These are phyloP conservation scores for Avahi laniger DNA, from an alignment of 2,797 vertebrate genomes.

Conservation along the genomic window DNA sequence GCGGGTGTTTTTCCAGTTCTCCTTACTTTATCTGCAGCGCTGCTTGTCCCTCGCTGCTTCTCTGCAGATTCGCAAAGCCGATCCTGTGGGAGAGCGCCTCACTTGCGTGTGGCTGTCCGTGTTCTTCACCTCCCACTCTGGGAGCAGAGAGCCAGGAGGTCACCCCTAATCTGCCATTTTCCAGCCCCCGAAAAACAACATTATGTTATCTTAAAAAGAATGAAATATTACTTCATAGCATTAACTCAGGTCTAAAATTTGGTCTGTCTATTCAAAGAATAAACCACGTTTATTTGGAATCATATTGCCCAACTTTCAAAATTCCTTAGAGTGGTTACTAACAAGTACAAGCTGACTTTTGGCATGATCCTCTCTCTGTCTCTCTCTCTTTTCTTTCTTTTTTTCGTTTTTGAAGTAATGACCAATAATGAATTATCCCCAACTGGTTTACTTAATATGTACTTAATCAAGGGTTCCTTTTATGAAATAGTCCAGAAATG, in stretches of 20 bases:
- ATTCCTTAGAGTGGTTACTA: not conserved
- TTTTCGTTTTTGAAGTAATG: not conserved
- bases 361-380: not conserved
- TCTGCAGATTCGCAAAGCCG: too few species aligned
- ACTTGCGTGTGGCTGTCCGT: too few species aligned
- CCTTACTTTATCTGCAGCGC: too few species aligned
- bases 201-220: not conserved
- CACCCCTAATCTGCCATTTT: too few species aligned
- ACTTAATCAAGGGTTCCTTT: not conserved
- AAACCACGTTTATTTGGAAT: not conserved
- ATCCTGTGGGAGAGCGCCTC: too few species aligned
- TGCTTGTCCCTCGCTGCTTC: too few species aligned
- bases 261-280: not conserved
- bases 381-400: not conserved
- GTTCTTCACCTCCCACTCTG: too few species aligned
- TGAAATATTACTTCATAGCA: not conserved
- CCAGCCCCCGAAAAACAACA: too few species aligned
- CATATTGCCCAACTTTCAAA: not conserved
- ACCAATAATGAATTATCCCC: not conserved
- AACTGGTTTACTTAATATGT: slow-evolving; percentile 9
- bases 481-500: not conserved
- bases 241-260: not conserved
- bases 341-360: not conserved
- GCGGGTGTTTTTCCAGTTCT: too few species aligned
- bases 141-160: too few species aligned